phyloP scores from a whole-genome alignment of 2,113 vertebrate species.

The Saguinus imperator region DNA sequence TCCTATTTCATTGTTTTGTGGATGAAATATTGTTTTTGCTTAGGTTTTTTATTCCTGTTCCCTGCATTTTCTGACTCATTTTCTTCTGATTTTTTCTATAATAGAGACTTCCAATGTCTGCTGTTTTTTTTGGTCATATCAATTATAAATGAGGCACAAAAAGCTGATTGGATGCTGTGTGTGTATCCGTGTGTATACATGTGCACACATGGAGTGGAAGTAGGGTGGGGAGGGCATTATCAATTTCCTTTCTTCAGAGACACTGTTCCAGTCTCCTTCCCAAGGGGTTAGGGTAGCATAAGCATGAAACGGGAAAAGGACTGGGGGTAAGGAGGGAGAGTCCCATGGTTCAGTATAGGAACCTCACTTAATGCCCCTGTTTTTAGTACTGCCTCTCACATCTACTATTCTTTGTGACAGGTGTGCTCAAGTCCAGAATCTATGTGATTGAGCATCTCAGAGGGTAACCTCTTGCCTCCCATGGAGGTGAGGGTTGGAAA shows the following conservation, averaged over 20 bases:
- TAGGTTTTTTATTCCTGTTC: not conserved
- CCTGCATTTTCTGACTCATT: not conserved
- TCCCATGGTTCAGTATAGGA: no score
- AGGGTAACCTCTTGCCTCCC: not conserved
- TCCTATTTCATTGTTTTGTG: not conserved
- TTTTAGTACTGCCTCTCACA: not conserved
- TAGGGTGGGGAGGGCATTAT: not conserved
- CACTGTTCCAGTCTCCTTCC: not conserved
- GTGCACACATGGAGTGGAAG: no score
- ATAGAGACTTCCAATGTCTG: not conserved
- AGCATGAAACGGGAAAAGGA: not conserved
- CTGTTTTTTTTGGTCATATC: conserved; percentile 24
- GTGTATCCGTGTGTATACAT: rapidly evolving
- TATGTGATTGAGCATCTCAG: not conserved
- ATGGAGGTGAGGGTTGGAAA: not conserved
- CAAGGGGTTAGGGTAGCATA: not conserved
- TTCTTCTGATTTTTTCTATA: not conserved
- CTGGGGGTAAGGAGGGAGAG: rapidly evolving
- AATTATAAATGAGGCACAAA: not conserved
- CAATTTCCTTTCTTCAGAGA: not conserved
- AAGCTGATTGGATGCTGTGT: not conserved
- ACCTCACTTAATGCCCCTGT: not conserved
- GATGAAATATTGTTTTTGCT: not conserved
- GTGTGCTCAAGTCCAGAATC: not conserved
- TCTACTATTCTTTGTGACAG: no score